Conservation (phyloP, 2,888 invertebrate genomes). For the Hydropsyche betteni region DNA sequence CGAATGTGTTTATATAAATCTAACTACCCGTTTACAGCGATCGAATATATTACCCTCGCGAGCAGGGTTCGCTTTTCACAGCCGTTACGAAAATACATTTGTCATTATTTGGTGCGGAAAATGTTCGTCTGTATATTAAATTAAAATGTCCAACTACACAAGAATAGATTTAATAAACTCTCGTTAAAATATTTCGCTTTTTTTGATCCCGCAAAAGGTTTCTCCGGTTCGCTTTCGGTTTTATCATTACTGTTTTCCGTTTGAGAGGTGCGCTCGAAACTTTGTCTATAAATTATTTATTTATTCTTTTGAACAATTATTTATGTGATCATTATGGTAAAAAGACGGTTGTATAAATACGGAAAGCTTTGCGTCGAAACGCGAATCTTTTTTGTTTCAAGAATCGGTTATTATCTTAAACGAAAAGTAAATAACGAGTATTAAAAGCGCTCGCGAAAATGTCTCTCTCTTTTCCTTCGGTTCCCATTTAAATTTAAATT, state of each 20-base stretch:
- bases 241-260: too few species aligned
- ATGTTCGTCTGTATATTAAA: constrained; percentile 7
- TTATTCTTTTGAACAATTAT: too few species aligned
- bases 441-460: not conserved
- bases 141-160: constrained; percentile 7
- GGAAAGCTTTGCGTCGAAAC: not conserved
- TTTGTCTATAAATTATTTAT: too few species aligned
- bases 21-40: not conserved
- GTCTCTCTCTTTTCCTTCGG: constrained; percentile 8
- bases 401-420: constrained; percentile 11
- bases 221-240: not conserved
- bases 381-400: not conserved
- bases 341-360: not conserved
- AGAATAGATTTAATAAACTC: not conserved
- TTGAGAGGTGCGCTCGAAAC: too few species aligned
- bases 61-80: constrained; percentile 1
- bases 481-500: constrained; percentile 17
- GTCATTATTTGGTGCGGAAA: constrained; percentile 31
- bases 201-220: not conserved
- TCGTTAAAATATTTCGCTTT: not conserved
- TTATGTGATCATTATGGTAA: too few species aligned
- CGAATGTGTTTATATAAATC: too few species aligned
- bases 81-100: constrained; percentile 18
- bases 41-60: constrained; percentile 10
- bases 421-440: constrained; percentile 23